phyloP scores from a whole-genome alignment of 1,140 invertebrate genomes.

The Penaeus japonicus region DNA sequence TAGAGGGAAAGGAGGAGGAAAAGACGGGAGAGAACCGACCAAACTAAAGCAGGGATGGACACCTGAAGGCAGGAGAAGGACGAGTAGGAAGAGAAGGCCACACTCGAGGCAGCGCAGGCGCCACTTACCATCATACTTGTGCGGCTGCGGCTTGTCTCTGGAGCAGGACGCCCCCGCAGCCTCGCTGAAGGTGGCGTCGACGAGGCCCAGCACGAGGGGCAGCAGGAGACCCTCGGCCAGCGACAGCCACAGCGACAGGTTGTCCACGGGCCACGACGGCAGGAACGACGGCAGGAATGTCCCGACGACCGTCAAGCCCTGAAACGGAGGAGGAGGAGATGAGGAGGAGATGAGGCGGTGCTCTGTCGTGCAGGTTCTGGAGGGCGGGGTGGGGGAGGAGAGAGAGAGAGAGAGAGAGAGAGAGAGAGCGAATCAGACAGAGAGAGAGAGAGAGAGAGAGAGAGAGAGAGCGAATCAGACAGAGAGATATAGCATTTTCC shows the following conservation, averaged over 20 bases:
- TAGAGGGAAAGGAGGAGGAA: no score
- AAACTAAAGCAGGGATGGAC: no score
- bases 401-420: not conserved
- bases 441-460: not conserved
- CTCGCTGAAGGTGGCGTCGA: conserved; percentile 66
- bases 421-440: not conserved
- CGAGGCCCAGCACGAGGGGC: conserved; percentile 65
- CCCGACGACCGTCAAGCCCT: conserved; percentile 62
- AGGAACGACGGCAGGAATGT: conserved; percentile 64
- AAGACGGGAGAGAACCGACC: no score
- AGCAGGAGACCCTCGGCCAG: conserved; percentile 66
- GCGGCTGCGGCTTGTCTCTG: conserved; percentile 27
- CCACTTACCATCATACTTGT: conserved; percentile 31
- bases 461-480: not conserved
- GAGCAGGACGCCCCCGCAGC: conserved; percentile 54
- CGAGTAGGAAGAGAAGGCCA: no score
- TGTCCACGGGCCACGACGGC: conserved; percentile 62
- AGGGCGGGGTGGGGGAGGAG: not conserved
- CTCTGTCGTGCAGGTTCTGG: not conserved
- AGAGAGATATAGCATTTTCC: not conserved
- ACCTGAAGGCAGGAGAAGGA: no score
- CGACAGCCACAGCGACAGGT: conserved; percentile 65
- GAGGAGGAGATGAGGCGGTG: not conserved
- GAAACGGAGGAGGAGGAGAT: conserved; percentile 3
- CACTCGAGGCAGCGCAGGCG: no score